Evolutionary conservation across 2,797 vertebrate genomes (phyloP).

Genomic region (Anguilla marmorata): DNA sequence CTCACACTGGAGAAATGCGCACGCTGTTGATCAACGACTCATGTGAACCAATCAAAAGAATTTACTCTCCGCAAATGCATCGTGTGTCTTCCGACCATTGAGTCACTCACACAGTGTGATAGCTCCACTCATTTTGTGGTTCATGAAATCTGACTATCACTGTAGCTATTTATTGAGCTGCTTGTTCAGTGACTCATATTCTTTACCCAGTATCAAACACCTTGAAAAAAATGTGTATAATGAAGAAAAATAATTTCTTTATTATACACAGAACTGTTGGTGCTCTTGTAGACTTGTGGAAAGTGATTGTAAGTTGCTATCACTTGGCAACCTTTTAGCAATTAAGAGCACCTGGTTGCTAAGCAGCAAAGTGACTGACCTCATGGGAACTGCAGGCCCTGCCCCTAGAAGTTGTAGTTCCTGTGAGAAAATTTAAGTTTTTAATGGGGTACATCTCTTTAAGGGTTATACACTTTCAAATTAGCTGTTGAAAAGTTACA

Average conservation of each 20-base stretch:
- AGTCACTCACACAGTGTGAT: not conserved
- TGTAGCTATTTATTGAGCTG: not conserved
- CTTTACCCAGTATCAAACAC: not conserved
- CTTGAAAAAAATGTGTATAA: not conserved
- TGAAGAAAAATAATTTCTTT: not conserved
- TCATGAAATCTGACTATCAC: not conserved
- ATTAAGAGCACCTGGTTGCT: slow-evolving; percentile 12
- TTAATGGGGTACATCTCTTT: not conserved
- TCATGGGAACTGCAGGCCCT: not conserved
- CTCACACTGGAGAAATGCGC: not conserved
- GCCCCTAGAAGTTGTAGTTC: not conserved
- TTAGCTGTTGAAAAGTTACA: not conserved
- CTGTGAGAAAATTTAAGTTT: not conserved
- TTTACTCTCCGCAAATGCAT: not conserved
- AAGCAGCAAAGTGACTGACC: not conserved
- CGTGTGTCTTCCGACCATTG: not conserved
- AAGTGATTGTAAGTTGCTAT: not conserved
- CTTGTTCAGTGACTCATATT: not conserved
- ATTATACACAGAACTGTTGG: not conserved
- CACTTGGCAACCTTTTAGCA: not conserved
- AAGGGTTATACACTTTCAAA: not conserved
- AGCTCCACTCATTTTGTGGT: not conserved
- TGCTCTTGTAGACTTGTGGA: not conserved
- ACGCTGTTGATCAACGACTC: not conserved
- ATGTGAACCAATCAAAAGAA: not conserved